Evolutionary conservation across 2,888 invertebrate genomes (phyloP), one percentile per base, ranked within the genome.

Genomic region (Sepioteuthis lessoniana): DNA sequence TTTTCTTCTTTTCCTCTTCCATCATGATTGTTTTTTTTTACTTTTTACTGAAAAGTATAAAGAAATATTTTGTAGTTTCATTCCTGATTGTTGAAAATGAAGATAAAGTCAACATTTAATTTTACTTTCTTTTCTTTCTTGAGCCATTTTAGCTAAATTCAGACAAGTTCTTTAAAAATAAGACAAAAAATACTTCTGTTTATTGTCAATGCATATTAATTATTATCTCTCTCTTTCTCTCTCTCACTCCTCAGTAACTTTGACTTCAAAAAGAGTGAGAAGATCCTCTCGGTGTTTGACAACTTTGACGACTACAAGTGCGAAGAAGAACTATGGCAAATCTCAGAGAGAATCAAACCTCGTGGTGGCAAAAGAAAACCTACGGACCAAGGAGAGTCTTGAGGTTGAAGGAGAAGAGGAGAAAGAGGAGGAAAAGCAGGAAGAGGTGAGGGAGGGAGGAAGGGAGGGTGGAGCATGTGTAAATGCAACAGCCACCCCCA

Each of bases 271-370:
- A 98, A 98, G 97, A 99, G 98, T 97, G 99, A 99, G 97, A 98
- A 98, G 96, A 98, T 99, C 95, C 98, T 99, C 96, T 98, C 98
- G 95, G 99, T 99, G 98, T 92, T 99, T 98, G 98, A 99, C 97
- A 98, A 99, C 97, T 99, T 99, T 97, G 98, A 99, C 97, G 98
- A 99, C 97, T 98, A 98, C 97, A 98, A 99, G 96, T 98, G 98
- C 97, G 99, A 99, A 97, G 99, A 99, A 97, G 98, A 99, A 94
- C 98, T 99, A 98, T 99, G 99, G 99, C 99, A 99, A 97, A 98
- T 99, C 96, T 99, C 99, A 0, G 99, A 99, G 97, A 98, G 98
- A 95, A 99, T 99, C 96, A 99, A 99, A 98, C 99, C 99, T 94
- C 98, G 98, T 94, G 98, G 96, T 5, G 95, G 94, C 46, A 94